Conservation (phyloP, 2,888 invertebrate species). For the Agriopis marginaria region DNA sequence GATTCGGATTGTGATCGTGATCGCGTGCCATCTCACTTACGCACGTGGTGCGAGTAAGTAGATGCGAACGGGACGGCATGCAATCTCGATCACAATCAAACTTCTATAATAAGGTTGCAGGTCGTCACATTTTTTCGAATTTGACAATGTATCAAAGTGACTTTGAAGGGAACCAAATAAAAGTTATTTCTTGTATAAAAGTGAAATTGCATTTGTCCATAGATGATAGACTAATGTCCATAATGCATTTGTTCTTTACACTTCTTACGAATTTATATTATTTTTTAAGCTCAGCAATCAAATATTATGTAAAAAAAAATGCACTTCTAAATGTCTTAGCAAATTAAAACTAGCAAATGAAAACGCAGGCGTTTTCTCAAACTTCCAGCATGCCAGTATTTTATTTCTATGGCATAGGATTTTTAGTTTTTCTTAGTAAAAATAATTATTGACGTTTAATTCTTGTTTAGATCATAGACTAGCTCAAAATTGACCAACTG, state of each 20-base stretch:
- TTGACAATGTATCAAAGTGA: too few relatives aligned
- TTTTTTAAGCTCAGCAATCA: not conserved
- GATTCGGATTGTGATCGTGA: too few relatives aligned
- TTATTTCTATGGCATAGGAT: too few relatives aligned
- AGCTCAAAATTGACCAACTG: not conserved
- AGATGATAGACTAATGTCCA: not conserved
- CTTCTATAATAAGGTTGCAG: too few relatives aligned
- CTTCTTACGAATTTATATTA: not conserved
- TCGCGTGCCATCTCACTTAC: too few relatives aligned
- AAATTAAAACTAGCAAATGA: not conserved
- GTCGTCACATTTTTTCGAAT: too few relatives aligned
- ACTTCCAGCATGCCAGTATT: not conserved
- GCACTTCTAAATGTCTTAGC: not conserved
- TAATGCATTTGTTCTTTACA: not conserved
- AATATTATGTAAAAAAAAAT: not conserved
- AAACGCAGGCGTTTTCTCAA: not conserved
- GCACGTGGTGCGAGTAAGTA: too few relatives aligned
- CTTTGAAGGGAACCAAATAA: too few relatives aligned
- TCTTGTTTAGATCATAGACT: not conserved
- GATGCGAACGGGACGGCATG: too few relatives aligned
- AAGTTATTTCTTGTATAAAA: too few relatives aligned
- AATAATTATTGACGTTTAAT: not conserved
- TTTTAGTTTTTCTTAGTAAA: not conserved
- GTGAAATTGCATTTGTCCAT: too few relatives aligned
- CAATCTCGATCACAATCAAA: too few relatives aligned